Evolutionary conservation across 1,140 invertebrate genomes (phyloP), one percentile per base, ranked within the genome.

Genomic region (Heliconius congener): DNA sequence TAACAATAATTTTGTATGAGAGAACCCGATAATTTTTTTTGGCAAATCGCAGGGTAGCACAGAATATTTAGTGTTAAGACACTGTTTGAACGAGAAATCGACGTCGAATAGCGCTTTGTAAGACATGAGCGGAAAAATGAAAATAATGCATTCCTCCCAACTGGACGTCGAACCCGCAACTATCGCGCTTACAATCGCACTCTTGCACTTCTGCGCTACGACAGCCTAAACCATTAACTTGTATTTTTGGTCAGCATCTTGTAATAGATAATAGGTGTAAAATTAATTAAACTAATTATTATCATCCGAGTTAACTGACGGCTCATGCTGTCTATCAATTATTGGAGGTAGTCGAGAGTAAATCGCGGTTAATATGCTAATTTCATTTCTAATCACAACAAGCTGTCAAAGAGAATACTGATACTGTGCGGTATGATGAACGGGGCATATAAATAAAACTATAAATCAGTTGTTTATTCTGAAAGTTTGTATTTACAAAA

Each of bases 201-300:
- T 23, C 23, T 23, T 23, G 23, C 23, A 23, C 55, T 1, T 0
- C n/a, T 9, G n/a, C 55, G 0, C n/a, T 19, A 23, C 8, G n/a
- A 46, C 42, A 2, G 11, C 13, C 42, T 46, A 3, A 3, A 46
- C 30, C 42, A 46, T 46, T 46, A 4, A 46, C 42, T 2, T 46
- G 13, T 46, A 13, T 0, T 46, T 13, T 46, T 46, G 13, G 42
- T 46, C 13, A 46, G 0, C 42, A 46, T 13, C 42, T 46, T 11
- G 1, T n/a, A 23, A 57, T n/a, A 19, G 8, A 57, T 57, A 11
- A 19, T 57, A 57, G 6, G 2, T 23, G 2, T 2, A 57, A 57
- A 57, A 57, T 57, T 57, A 57, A 57, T 57, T 57, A 23, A 57
- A 57, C 3, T n/a, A 57, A 57, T 57, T 57, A 57, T 57, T 57